Evolutionary conservation across 1,140 invertebrate species (phyloP).

Genomic region (Meloidogyne chitwoodi): DNA sequence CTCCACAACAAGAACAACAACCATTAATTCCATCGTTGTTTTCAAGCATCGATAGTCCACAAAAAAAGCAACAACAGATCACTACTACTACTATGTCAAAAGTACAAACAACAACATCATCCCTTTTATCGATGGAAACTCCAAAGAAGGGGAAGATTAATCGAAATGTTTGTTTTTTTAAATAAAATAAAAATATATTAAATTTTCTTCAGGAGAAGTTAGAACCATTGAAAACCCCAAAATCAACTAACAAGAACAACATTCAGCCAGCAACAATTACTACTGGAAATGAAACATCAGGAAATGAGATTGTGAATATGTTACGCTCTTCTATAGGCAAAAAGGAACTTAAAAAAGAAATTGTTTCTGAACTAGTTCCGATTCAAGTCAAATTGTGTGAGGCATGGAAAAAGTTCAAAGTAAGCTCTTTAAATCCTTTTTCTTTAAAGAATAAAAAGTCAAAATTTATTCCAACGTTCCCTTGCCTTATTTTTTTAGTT

Average conservation of each 20-base stretch:
- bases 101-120: not conserved
- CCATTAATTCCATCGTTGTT: not conserved
- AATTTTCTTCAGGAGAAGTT: not conserved
- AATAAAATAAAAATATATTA: no score
- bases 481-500: no score
- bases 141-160: not conserved
- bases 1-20: not conserved
- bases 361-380: not conserved
- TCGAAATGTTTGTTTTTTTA: not conserved
- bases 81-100: not conserved
- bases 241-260: not conserved
- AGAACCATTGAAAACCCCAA: not conserved
- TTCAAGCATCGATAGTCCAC: not conserved
- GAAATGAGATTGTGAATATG: constrained; percentile 19
- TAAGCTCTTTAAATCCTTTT: not conserved
- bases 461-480: no score
- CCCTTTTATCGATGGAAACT: constrained; percentile 1
- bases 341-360: not conserved
- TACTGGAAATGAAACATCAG: not conserved
- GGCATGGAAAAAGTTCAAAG: constrained; percentile 24
- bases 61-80: not conserved
- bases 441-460: no score
- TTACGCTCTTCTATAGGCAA: constrained; percentile 10
- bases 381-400: constrained; percentile 19
- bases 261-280: not conserved